Percentiles rank a stretch among this genome's conserved stretches.
These are phyloP conservation scores for Phrynosoma blainvillii DNA, from an alignment of 2,113 vertebrate genomes.

Conservation along the genomic window DNA sequence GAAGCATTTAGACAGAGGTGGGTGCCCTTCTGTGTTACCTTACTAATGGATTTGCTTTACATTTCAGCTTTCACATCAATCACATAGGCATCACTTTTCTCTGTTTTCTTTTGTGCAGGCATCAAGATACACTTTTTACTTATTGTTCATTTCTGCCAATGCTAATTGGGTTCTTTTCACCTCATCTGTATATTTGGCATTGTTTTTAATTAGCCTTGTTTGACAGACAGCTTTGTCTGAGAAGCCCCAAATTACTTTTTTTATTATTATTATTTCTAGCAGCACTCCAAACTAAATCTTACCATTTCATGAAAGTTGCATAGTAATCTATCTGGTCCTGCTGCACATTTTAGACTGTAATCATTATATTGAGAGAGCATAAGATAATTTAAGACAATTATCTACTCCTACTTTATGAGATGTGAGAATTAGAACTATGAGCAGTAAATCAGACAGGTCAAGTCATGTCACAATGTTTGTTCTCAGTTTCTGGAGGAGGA, in stretches of 20 bases:
- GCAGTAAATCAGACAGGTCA: not conserved
- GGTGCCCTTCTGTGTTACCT: not conserved
- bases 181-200: constrained; percentile 38
- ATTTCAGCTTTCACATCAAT: constrained; percentile 16
- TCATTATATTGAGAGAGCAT: not conserved
- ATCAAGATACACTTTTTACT: constrained; percentile 18
- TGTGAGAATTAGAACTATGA: not conserved
- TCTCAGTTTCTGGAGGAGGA: not conserved
- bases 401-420: not conserved
- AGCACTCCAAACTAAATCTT: not conserved
- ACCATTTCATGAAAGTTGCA: not conserved
- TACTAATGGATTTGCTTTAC: not conserved
- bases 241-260: constrained; percentile 46
- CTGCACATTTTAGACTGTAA: not conserved
- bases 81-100: constrained; percentile 14
- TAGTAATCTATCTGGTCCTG: not conserved
- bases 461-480: not conserved
- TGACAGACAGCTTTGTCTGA: constrained; percentile 50
- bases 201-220: constrained; percentile 55
- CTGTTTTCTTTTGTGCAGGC: constrained; percentile 20
- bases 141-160: constrained; percentile 43
- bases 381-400: not conserved
- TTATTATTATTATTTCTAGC: constrained; percentile 43
- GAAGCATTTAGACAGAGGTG: constrained; percentile 19
- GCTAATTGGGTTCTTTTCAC: not conserved